A percentile compares a stretch with the other conserved stretches of the same genome.
Conservation (phyloP, 1,140 invertebrate genomes). For the Drosophila orosa region DNA sequence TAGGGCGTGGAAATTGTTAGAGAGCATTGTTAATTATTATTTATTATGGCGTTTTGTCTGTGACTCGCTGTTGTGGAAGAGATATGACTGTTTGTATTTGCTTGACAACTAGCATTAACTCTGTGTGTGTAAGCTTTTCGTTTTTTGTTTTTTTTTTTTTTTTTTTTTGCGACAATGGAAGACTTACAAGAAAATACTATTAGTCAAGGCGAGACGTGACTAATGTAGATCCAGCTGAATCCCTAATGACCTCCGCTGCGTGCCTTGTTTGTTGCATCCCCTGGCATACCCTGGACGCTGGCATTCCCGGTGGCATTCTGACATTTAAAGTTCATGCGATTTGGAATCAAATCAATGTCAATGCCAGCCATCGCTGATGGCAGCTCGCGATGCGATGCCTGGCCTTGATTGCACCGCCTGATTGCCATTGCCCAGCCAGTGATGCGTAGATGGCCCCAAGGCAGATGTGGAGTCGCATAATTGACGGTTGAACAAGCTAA, state of each 20-base stretch:
- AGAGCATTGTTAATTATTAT: slow-evolving; percentile 40
- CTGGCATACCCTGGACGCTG: slow-evolving; percentile 4
- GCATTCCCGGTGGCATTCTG: slow-evolving; percentile 26
- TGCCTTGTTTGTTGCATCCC: slow-evolving; percentile 21
- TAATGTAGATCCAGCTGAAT: slow-evolving; percentile 20
- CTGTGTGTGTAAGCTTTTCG: slow-evolving; percentile 12
- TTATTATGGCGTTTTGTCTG: slow-evolving; percentile 25
- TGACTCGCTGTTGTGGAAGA: slow-evolving; percentile 18
- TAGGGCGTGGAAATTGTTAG: slow-evolving; percentile 13
- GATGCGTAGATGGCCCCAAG: slow-evolving; percentile 6
- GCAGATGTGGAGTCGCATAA: slow-evolving; percentile 21
- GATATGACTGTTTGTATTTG: slow-evolving; percentile 22
- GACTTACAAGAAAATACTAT: slow-evolving; percentile 46
- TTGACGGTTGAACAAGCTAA: slow-evolving; percentile 22
- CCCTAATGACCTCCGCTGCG: slow-evolving; percentile 23
- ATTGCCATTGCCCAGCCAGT: slow-evolving; percentile 44
- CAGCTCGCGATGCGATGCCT: slow-evolving; percentile 19
- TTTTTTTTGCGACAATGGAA: slow-evolving; percentile 7
- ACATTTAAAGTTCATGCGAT: slow-evolving; percentile 47
- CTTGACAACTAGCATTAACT: slow-evolving; percentile 35
- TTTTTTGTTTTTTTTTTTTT: slow-evolving; percentile 3
- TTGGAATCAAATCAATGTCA: slow-evolving; percentile 72
- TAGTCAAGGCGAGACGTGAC: slow-evolving; percentile 39
- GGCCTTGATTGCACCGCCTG: slow-evolving; percentile 37
- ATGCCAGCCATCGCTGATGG: slow-evolving; percentile 40